These are phyloP conservation scores for Drosophila kanapiae DNA, from an alignment of 1,140 invertebrate genomes.

Conservation along the genomic window DNA sequence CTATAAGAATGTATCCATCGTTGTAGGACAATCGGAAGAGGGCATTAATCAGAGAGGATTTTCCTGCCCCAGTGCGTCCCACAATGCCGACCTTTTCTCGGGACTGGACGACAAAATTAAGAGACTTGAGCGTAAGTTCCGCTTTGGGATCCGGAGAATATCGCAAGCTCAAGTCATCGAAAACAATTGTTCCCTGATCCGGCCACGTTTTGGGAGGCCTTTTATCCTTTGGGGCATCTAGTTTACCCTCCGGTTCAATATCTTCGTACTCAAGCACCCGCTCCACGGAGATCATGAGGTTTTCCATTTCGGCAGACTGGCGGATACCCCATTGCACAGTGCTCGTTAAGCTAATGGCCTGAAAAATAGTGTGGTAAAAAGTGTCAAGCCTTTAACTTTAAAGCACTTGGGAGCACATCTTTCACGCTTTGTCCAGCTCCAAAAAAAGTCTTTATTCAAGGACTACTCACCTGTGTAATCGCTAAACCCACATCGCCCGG, in stretches of 20 bases:
- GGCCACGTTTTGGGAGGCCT: constrained; percentile 91
- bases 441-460: background rate
- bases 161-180: constrained; percentile 88
- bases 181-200: constrained; percentile 88
- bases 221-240: constrained; percentile 87
- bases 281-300: constrained; percentile 93
- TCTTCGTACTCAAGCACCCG: constrained; percentile 91
- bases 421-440: too few relatives aligned
- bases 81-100: constrained; percentile 91
- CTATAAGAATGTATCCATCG: constrained; percentile 90
- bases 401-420: too few relatives aligned
- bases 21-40: constrained; percentile 91
- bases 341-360: constrained; percentile 91
- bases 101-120: constrained; percentile 87
- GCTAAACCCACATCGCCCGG: constrained; percentile 92
- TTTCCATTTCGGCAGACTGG: constrained; percentile 93
- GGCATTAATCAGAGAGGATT: constrained; percentile 89
- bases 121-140: constrained; percentile 87
- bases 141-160: constrained; percentile 89
- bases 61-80: constrained; percentile 94
- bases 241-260: constrained; percentile 89
- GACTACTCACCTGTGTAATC: constrained; percentile 88
- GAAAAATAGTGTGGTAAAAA: background rate
- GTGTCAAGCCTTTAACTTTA: too few relatives aligned
- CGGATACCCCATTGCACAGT: constrained; percentile 94